Percentiles rank a stretch among this genome's conserved stretches.
Conservation (phyloP, 2,888 invertebrate species). For the Anthoptus insignis region DNA sequence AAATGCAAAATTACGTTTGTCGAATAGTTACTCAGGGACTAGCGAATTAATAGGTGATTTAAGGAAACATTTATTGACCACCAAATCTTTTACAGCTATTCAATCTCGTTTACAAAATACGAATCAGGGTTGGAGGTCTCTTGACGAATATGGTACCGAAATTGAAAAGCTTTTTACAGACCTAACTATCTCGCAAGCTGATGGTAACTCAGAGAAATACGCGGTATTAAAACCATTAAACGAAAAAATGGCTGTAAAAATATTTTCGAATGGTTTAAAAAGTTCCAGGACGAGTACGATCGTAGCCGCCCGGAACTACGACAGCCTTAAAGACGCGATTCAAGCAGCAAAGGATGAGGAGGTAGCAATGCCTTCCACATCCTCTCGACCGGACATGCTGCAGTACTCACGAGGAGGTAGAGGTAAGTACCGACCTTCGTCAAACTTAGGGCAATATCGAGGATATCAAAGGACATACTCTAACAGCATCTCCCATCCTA, state of each 20-base stretch:
- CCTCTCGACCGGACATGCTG: background rate
- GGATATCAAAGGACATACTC: background rate
- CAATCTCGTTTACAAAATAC: slow-evolving; percentile 22
- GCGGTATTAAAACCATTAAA: slow-evolving; percentile 37
- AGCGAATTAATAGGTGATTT: slow-evolving; percentile 2
- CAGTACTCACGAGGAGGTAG: slow-evolving; percentile 18
- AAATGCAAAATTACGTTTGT: slow-evolving; percentile 29
- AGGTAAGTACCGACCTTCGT: slow-evolving; percentile 5
- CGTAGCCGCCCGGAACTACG: slow-evolving; percentile 20
- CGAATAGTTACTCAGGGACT: background rate
- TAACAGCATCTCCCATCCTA: background rate
- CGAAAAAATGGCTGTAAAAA: slow-evolving; percentile 28
- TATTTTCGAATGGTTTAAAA: slow-evolving; percentile 23
- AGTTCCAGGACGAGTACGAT: slow-evolving; percentile 25
- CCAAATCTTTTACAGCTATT: slow-evolving; percentile 33
- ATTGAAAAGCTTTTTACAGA: slow-evolving; percentile 34
- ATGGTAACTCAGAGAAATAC: slow-evolving; percentile 17
- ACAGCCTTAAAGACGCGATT: slow-evolving; percentile 29
- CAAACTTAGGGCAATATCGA: background rate
- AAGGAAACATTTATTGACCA: slow-evolving; percentile 18
- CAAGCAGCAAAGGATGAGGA: slow-evolving; percentile 38
- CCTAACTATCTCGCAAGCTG: slow-evolving; percentile 38
- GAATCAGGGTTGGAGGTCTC: slow-evolving; percentile 21
- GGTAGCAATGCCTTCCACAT: slow-evolving; percentile 16
- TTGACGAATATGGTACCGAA: slow-evolving; percentile 27